These are phyloP conservation scores for Leptoclinus maculatus DNA, from an alignment of 2,797 vertebrate species.

Conservation along the genomic window DNA sequence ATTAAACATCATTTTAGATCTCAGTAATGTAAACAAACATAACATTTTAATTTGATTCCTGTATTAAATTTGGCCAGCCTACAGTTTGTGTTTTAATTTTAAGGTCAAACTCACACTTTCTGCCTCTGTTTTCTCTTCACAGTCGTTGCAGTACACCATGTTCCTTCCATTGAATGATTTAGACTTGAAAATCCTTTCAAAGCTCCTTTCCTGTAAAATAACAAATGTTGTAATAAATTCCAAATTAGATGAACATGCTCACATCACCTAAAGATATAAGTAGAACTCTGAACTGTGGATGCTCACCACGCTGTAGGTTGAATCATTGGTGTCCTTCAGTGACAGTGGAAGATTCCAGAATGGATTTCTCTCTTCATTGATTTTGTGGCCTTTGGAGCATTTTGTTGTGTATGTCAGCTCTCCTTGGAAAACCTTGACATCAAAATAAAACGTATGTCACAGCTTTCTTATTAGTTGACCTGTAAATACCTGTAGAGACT, in stretches of 20 bases:
- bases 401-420: background rate
- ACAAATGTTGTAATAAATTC: background rate
- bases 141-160: background rate
- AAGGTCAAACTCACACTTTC: background rate
- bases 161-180: background rate
- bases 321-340: background rate
- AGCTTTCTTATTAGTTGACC: background rate
- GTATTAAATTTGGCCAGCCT: too few species aligned
- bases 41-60: too few species aligned
- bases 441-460: background rate
- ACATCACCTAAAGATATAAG: too few species aligned
- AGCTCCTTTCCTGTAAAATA: background rate
- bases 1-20: too few species aligned
- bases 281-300: too few species aligned
- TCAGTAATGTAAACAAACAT: too few species aligned
- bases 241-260: too few species aligned
- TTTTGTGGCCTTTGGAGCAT: background rate
- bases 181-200: background rate
- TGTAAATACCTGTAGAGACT: background rate
- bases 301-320: constrained; percentile 50
- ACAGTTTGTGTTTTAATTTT: too few species aligned
- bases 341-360: background rate
- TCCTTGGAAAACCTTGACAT: background rate
- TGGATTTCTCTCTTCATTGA: background rate
- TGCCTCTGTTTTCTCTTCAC: background rate